Evolutionary conservation across 2,797 vertebrate genomes (phyloP), one percentile per base, ranked within the genome.

Genomic region (Xerus rutilus): DNA sequence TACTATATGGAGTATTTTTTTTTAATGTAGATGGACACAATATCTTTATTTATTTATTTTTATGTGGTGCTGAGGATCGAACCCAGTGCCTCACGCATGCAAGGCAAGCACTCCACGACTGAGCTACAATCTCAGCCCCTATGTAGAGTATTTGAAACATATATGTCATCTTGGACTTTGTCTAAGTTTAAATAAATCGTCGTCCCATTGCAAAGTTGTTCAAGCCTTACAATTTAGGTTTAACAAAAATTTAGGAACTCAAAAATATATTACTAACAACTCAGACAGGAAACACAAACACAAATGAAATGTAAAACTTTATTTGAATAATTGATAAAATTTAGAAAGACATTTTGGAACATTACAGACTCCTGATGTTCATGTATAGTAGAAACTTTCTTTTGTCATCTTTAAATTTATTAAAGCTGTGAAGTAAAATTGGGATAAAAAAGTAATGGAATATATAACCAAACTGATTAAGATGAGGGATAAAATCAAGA

Each of bases 391-490:
- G 73, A 32, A 65, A 85, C 79, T 25, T 79, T 57, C 39, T 89
- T 54, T 69, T 25, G 39, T 79, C 65, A 89, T 73, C 32, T 72
- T n/a, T 74, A 74, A 39, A 93, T 45, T 57, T 8, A 45, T 79
- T 69, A 93, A 93, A 74, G 47, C 17, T 74, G 6, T 86, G 32
- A 74, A 39, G 79, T 39, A 85, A 89, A 84, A 72, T 13, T 83
- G 69, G 87, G 49, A 12, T 83, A 77, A 89, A 76, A 76, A 65
- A 92, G 83, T 65, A 84, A 85, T 86, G 28, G 30, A 62, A 64
- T 49, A 89, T 54, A 21, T 82, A 86, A 91, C 57, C 43, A 91
- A 96, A 81, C 18, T 84, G 43, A 82, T 86, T 83, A 49, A 81
- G 45, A 49, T 39, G 20, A 81, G 47, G 67, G 47, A 89, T 13